A percentile compares a stretch with the other conserved stretches of the same genome.
These are phyloP conservation scores for Xiphorhynchus erythropygius DNA, from an alignment of 2,797 vertebrate genomes.

Conservation along the genomic window DNA sequence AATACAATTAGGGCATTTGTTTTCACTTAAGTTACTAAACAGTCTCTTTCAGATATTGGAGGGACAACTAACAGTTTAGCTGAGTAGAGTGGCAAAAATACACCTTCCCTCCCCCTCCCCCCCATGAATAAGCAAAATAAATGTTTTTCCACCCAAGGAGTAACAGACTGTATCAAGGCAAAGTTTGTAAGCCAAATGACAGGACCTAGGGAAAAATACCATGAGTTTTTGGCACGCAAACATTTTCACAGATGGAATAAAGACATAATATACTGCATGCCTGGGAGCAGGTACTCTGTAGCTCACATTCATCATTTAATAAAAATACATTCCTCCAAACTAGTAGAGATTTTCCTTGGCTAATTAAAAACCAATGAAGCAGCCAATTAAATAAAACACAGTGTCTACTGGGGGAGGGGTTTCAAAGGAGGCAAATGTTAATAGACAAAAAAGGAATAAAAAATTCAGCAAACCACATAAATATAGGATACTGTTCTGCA, in stretches of 20 bases:
- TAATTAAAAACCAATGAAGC: background rate
- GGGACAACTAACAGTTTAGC: background rate
- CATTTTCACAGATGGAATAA: background rate
- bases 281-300: background rate
- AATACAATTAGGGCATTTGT: background rate
- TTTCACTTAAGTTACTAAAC: background rate
- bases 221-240: background rate
- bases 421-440: background rate
- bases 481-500: background rate
- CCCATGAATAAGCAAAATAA: background rate
- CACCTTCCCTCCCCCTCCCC: background rate
- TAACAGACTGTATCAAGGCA: background rate
- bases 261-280: background rate
- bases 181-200: background rate
- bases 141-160: background rate
- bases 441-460: background rate
- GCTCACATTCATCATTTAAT: background rate
- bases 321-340: background rate
- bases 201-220: background rate
- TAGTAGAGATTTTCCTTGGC: background rate
- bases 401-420: fast-evolving
- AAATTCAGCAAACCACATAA: background rate
- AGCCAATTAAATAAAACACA: background rate
- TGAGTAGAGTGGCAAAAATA: background rate
- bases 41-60: background rate